Base-by-base conservation (phyloP, 2,888 invertebrate genomes). In the Metellina segmentata region DNA sequence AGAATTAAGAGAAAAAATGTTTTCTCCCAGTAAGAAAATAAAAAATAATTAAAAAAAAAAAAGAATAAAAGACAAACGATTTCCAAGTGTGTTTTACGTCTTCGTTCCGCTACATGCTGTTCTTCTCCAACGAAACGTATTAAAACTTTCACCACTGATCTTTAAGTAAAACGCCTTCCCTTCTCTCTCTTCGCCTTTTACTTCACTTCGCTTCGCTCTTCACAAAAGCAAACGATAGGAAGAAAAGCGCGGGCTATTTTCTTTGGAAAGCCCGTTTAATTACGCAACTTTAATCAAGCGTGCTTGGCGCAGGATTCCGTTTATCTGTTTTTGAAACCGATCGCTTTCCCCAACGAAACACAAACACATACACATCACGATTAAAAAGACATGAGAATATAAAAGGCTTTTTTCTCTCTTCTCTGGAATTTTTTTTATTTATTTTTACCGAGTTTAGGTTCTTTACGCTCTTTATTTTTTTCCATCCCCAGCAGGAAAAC, bases 131-230 rank as follows among this genome's bases (percentile, higher is more conserved):
- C 70, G 83, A 91, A 91, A 91, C 83, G 91, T 87, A 91, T 91
- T 91, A 91, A 91, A 91, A 91, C 91, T 91, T 91, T 91, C 91
- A 91, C 91, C 87, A 87, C 87, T 91, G 81, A 87, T 91, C 91
- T 91, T 91, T 91, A 91, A 91, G 83, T 91, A 91, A 91, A 91
- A 78, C 86, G 86, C 85, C 85, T 79, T 81, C 71, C 49, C 48
- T 79, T 61, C 34, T 61, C 51, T 34, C 13, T 19, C 51, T 72
- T 72, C 81, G 61, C 77, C 77, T 75, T 77, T 85, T 61, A 75
- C 75, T 69, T 82, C 85, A 83, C 75, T 75, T 81, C 89, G 20
- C 85, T 85, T 86, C 79, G 61, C 86, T 79, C 85, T 20, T 74
- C 79, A 85, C 85, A 90, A 89, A 71, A 86, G 91, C 87, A 87